Conservation (phyloP, 2,797 vertebrate genomes). For the Hozukius guyotensis region DNA sequence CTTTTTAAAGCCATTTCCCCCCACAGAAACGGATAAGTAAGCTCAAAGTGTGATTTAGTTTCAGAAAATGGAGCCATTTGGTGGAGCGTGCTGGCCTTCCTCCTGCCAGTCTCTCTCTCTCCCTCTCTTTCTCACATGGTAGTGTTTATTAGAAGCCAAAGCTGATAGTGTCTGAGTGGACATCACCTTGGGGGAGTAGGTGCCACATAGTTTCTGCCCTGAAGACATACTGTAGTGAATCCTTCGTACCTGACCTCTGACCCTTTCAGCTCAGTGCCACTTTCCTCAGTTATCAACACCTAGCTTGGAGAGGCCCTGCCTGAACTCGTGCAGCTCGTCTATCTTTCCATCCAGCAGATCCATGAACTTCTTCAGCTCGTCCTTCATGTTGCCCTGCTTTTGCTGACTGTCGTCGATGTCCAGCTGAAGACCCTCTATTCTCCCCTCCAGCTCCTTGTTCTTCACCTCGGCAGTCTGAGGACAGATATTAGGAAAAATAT, state of each 20-base stretch:
- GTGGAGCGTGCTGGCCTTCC: constrained; percentile 61
- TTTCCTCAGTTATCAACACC: constrained; percentile 88
- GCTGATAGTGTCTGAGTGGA: constrained; percentile 70
- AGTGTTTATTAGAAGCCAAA: constrained; percentile 68
- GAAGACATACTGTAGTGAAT: constrained; percentile 65
- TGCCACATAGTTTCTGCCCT: constrained; percentile 68
- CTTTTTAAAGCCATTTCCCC: constrained; percentile 59
- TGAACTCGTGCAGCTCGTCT: constrained; percentile 95
- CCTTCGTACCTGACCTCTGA: constrained; percentile 64
- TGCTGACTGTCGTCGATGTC: constrained; percentile 91
- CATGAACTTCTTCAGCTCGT: constrained; percentile 94
- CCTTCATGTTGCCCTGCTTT: constrained; percentile 92
- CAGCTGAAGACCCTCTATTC: constrained; percentile 84
- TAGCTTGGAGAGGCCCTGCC: constrained; percentile 93
- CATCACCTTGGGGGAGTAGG: constrained; percentile 71
- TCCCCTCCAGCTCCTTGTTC: constrained; percentile 90
- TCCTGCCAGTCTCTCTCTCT: constrained; percentile 33
- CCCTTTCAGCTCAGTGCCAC: constrained; percentile 44
- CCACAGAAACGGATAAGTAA: constrained; percentile 69
- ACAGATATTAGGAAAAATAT: background rate
- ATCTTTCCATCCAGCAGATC: constrained; percentile 95
- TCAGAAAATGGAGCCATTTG: constrained; percentile 70
- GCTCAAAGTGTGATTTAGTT: constrained; percentile 70
- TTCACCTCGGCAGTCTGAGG: constrained; percentile 88
- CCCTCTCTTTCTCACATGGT: constrained; percentile 44